phyloP scores from a whole-genome alignment of 1,140 invertebrate species.

The Maniola jurtina region DNA sequence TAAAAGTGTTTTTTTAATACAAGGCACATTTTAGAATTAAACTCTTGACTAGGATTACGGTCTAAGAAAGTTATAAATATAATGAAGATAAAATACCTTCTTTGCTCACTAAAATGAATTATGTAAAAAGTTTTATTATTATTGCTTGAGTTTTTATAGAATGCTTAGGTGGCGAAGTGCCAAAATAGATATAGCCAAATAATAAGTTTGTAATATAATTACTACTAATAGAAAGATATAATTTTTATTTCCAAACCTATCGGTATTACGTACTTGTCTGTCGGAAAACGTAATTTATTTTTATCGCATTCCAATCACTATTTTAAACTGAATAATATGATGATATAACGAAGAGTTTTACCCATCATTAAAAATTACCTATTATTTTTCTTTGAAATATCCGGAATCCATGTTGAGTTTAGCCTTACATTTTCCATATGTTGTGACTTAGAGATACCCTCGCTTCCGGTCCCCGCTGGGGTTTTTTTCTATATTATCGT shows the following conservation, averaged over 20 bases:
- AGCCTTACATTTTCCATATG: too few species aligned
- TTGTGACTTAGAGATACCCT: too few species aligned
- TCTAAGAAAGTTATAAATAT: slow-evolving; percentile 6
- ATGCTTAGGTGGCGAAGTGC: neutral
- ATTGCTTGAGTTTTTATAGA: neutral
- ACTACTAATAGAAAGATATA: neutral
- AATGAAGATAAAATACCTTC: slow-evolving; percentile 7
- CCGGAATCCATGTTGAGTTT: too few species aligned
- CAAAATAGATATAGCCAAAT: neutral
- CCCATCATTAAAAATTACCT: too few species aligned
- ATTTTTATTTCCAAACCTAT: neutral
- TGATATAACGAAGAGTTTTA: too few species aligned
- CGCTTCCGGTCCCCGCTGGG: too few species aligned
- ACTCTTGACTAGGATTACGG: neutral
- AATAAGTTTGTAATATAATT: neutral
- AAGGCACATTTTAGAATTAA: neutral
- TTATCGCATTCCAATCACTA: too few species aligned
- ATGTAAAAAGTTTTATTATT: neutral
- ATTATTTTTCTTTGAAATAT: too few species aligned
- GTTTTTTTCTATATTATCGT: too few species aligned
- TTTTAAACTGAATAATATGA: too few species aligned
- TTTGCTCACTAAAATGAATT: slow-evolving; percentile 15
- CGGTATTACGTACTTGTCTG: neutral
- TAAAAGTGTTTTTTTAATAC: neutral
- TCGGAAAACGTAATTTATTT: too few species aligned